Evolutionary conservation across 2,797 vertebrate species (phyloP).

Genomic region (Helicolenus hilgendorfi): DNA sequence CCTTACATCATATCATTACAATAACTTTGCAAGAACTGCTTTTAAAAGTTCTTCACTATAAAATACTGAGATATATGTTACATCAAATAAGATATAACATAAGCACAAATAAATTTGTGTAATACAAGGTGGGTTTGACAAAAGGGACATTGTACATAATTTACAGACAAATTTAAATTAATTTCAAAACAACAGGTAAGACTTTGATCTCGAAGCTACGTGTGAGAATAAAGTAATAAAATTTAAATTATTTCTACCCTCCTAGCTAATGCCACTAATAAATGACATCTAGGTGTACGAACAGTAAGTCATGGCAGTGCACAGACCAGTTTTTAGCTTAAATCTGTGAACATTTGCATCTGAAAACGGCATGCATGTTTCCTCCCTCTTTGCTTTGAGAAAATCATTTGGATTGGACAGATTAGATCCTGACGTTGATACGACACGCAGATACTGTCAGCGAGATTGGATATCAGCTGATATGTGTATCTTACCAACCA

Average conservation of each 20-base stretch:
- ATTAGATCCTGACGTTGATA: constrained; percentile 3
- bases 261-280: constrained; percentile 50
- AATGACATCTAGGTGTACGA: constrained; percentile 62
- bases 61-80: constrained; percentile 89
- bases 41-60: constrained; percentile 78
- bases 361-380: constrained; percentile 48
- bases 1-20: constrained; percentile 74
- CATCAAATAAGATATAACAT: constrained; percentile 81
- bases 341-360: constrained; percentile 66
- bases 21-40: constrained; percentile 70
- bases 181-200: constrained; percentile 78
- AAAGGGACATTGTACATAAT: constrained; percentile 81
- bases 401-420: constrained; percentile 12
- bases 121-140: constrained; percentile 82
- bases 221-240: constrained; percentile 49
- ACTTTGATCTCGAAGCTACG: constrained; percentile 83
- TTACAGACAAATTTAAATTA: constrained; percentile 86
- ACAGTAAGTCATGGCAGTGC: constrained; percentile 82
- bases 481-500: background rate
- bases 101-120: constrained; percentile 82
- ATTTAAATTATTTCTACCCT: constrained; percentile 60
- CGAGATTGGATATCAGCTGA: background rate
- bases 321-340: constrained; percentile 76
- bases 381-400: constrained; percentile 10
- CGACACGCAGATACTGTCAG: constrained; percentile 5